Evolutionary conservation across 2,113 vertebrate genomes (phyloP), one percentile per base, ranked within the genome.

Genomic region (Monarcha castaneiventris): DNA sequence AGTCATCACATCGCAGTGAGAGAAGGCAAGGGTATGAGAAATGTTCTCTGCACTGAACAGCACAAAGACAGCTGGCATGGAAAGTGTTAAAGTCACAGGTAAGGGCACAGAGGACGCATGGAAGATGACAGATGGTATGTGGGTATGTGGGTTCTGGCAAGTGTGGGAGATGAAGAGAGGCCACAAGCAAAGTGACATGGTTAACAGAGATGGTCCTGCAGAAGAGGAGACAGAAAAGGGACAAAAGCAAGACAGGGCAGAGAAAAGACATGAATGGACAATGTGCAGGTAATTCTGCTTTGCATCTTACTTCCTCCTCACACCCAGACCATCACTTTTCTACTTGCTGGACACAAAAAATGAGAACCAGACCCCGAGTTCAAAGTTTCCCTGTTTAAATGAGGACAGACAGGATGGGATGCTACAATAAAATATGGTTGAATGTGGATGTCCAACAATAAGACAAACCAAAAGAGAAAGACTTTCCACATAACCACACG

Each of bases 401-500:
- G 1, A 16, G 25, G 22, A 68, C 27, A 61, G 44, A 35, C 11
- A 69, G 25, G 32, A 66, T 16, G 32, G 66, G 20, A 71, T 51
- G 30, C 17, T 68, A 44, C 21, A 59, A 39, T 21, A 41, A 62
- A 66, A n/a, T 61, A 26, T 26, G 49, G 25, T 49, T 49, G 49
- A 49, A 49, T 15, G 49, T 49, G 49, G 49, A 49, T 49, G 49
- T 49, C 49, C 49, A 49, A 49, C 23, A 49, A 14, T 49, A 64
- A 73, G 26, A 32, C 33, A 81, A 66, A 11, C 12, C 59, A 54
- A 55, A 86, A 81, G 19, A 66, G 23, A 41, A 41, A 62, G 33
- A 25, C 52, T 61, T 71, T 29, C 16, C 27, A 68, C 7, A 8
- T 39, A 67, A n/a, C 9, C 39, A 61, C 9, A 13, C 0, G 0